Base-by-base conservation (phyloP, 1,140 invertebrate genomes). In the Heliconius melpomene region DNA sequence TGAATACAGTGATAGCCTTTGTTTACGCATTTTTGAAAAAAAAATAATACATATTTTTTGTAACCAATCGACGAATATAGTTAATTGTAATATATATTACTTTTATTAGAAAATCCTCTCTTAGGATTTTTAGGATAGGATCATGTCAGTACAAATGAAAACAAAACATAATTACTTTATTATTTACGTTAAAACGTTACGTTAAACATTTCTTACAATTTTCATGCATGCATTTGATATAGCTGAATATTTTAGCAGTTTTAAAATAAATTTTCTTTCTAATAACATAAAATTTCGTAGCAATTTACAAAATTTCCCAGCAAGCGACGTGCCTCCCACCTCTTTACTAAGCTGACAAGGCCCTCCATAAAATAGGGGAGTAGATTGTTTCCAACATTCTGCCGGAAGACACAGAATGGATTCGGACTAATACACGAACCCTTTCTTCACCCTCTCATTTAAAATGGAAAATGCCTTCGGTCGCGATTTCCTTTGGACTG, bases 311-410 rank as follows among this genome's bases (percentile, higher is more conserved):
- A 75, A 75, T 52, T 75, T 72, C n/a, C 73, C 50, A 32, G 40
- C 78, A 75, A 75, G 71, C 38, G 38, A 50, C 78, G 72, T 70
- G 78, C 60, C 66, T 77, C 66, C 38, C 79, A 71, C 54, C 29
- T 74, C 72, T 75, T 78, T 78, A 74, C 52, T 83, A 84, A 86
- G 83, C 85, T 83, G 79, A 86, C 85, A 87, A 85, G 80, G 79
- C 81, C 86, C 84, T 85, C 84, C 85, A 87, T 90, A 90, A 90
- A 90, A 89, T 85, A 84, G 84, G 82, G 84, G 78, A 85, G 88
- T 90, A 86, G 86, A 93, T 91, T 91, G 89, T 91, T 93, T 87
- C 85, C 86, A 90, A 89, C 87, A 91, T 88, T 89, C 84, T 82
- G 78, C 84, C 86, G 90, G 90, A 93, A 91, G 86, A 89, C 86